phyloP scores from a whole-genome alignment of 2,888 invertebrate species.

The Glyphotaelius pellucidus region DNA sequence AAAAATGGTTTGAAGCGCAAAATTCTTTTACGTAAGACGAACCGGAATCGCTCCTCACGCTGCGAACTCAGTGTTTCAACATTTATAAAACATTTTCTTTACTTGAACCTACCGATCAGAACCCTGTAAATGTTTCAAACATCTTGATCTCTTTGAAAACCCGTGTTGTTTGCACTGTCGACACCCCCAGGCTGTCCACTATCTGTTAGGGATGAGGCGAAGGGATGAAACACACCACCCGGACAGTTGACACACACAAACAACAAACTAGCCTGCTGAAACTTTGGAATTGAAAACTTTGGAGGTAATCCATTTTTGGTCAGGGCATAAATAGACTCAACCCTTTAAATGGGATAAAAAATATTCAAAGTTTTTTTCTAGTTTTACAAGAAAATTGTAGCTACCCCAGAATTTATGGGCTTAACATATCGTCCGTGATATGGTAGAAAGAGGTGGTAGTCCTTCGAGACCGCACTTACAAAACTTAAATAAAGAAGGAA shows the following conservation, averaged over 20 bases:
- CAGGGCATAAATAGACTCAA: not conserved
- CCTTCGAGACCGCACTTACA: too few species aligned
- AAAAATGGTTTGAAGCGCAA: too few species aligned
- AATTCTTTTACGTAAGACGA: too few species aligned
- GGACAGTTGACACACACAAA: not conserved
- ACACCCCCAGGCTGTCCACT: not conserved
- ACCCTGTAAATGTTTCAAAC: not conserved
- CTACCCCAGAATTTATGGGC: not conserved
- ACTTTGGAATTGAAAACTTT: not conserved
- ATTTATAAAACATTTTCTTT: not conserved
- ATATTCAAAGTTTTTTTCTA: not conserved
- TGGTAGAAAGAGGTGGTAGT: too few species aligned
- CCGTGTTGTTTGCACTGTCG: not conserved
- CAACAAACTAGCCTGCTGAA: not conserved
- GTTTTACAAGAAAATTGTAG: not conserved
- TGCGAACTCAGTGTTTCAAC: not conserved
- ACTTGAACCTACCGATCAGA: not conserved
- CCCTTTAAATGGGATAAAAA: not conserved
- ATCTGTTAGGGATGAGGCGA: not conserved
- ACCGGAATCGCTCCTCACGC: not conserved
- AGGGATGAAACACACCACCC: not conserved
- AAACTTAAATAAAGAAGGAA: too few species aligned
- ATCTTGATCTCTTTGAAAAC: constrained; percentile 2
- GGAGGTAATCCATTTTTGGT: not conserved
- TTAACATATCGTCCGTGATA: not conserved